A percentile compares a stretch with the other conserved stretches of the same genome.
Evolutionary conservation across 2,888 invertebrate species (phyloP).

Genomic region (Osmoderma eremita): DNA sequence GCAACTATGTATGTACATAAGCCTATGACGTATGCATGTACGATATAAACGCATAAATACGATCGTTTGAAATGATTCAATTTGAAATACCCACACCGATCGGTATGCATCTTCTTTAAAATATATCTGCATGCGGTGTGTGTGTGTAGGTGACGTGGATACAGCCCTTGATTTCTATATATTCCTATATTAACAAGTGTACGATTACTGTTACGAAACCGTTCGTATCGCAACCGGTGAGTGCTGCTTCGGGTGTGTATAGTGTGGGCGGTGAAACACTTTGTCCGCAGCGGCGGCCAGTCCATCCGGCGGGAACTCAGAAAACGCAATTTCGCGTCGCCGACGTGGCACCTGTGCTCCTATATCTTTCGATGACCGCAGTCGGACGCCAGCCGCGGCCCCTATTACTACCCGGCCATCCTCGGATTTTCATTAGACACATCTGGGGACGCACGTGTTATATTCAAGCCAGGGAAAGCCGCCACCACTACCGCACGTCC

Average conservation of each 20-base stretch:
- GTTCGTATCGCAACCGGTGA: too few species aligned
- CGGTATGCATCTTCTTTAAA: constrained; percentile 11
- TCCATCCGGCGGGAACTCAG: constrained; percentile 17
- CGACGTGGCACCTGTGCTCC: constrained; percentile 53
- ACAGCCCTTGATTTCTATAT: too few species aligned
- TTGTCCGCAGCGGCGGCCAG: constrained; percentile 7
- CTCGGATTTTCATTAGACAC: constrained; percentile 57
- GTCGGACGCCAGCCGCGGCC: constrained; percentile 51
- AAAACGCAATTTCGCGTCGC: constrained; percentile 49
- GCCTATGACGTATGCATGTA: too few species aligned
- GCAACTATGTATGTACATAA: neutral
- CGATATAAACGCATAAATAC: too few species aligned
- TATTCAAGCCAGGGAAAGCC: constrained; percentile 16
- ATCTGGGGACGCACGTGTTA: constrained; percentile 55
- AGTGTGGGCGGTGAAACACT: constrained; percentile 4
- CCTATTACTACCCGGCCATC: constrained; percentile 54
- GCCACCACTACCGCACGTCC: too few species aligned
- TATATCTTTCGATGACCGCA: constrained; percentile 54
- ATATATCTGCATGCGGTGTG: too few species aligned
- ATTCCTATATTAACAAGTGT: too few species aligned
- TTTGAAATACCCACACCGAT: neutral
- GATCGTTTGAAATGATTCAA: constrained; percentile 7
- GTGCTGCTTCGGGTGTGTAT: too few species aligned
- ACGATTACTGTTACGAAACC: too few species aligned
- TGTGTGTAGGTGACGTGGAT: too few species aligned